Percentiles rank a stretch among this genome's conserved stretches.
phyloP scores from a whole-genome alignment of 2,888 invertebrate species.

The Platycheirus albimanus region DNA sequence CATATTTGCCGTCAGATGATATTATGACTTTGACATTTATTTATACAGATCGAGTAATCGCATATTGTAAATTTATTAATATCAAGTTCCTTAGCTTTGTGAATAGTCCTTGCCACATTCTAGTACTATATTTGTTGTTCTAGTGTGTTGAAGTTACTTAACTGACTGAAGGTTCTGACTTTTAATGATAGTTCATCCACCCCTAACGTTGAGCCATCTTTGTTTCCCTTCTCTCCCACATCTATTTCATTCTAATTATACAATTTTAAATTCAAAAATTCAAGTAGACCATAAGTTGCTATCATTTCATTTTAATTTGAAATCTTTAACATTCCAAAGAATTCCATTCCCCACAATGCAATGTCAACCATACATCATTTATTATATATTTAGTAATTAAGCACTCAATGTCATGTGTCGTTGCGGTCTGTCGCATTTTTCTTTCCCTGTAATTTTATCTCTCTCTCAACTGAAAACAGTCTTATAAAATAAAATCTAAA shows the following conservation, averaged over 20 bases:
- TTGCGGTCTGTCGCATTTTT: conserved; percentile 72
- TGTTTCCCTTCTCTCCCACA: not conserved
- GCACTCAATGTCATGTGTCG: conserved; percentile 71
- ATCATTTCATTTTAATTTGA: conserved; percentile 4
- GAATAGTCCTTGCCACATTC: no score
- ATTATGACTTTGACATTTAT: no score
- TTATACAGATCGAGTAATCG: no score
- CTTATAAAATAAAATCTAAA: conserved; percentile 13
- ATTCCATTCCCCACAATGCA: conserved; percentile 36
- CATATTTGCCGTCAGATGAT: no score
- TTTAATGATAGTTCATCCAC: no score
- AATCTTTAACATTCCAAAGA: conserved; percentile 20
- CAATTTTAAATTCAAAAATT: not conserved
- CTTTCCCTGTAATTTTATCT: conserved; percentile 66
- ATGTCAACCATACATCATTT: conserved; percentile 58
- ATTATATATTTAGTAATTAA: conserved; percentile 69
- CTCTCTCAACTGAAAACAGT: conserved; percentile 13
- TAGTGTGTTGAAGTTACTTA: no score
- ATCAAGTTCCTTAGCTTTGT: no score
- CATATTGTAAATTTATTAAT: no score
- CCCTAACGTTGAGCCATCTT: not conserved
- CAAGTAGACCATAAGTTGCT: not conserved
- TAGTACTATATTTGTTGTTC: no score
- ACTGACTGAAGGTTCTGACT: no score
- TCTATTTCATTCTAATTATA: not conserved